Percentiles rank a stretch among this genome's conserved stretches.
These are phyloP conservation scores for Plebejus anna DNA, from an alignment of 2,888 invertebrate species.

Conservation along the genomic window DNA sequence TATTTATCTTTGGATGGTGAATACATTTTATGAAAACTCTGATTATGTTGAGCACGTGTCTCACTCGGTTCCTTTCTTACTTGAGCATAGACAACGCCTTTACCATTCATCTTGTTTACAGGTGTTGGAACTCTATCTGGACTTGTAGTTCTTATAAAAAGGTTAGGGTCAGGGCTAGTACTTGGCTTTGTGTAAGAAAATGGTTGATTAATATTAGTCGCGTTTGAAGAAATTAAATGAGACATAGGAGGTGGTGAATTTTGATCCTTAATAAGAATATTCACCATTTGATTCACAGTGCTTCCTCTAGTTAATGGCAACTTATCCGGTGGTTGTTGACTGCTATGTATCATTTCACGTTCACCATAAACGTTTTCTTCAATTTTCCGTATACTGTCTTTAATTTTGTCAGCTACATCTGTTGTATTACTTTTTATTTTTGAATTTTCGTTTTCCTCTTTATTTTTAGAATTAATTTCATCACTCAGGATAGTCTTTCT, in stretches of 20 bases:
- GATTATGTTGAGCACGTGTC: slow-evolving; percentile 50
- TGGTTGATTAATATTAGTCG: slow-evolving; percentile 86
- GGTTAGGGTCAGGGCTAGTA: slow-evolving; percentile 72
- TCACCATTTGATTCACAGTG: slow-evolving; percentile 88
- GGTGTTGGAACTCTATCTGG: slow-evolving; percentile 70
- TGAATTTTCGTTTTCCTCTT: slow-evolving; percentile 31
- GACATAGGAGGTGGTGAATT: slow-evolving; percentile 83
- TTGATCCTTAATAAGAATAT: slow-evolving; percentile 85
- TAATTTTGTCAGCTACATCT: slow-evolving; percentile 72
- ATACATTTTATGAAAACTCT: slow-evolving; percentile 77
- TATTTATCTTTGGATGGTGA: slow-evolving; percentile 70
- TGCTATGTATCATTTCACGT: slow-evolving; percentile 85
- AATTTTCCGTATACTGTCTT: slow-evolving; percentile 73
- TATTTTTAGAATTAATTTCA: slow-evolving; percentile 57
- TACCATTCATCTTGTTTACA: slow-evolving; percentile 73
- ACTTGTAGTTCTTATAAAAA: slow-evolving; percentile 68
- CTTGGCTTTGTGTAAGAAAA: slow-evolving; percentile 88
- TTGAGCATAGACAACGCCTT: slow-evolving; percentile 88
- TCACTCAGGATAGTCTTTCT: slow-evolving; percentile 62
- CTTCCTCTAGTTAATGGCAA: slow-evolving; percentile 84
- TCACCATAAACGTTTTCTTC: slow-evolving; percentile 73
- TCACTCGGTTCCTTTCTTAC: slow-evolving; percentile 78
- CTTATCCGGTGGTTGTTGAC: slow-evolving; percentile 84
- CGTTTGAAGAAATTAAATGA: slow-evolving; percentile 81
- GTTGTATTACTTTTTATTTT: slow-evolving; percentile 52